Evolutionary conservation across 1,140 invertebrate species (phyloP).

Genomic region (Ceratina calcarata): DNA sequence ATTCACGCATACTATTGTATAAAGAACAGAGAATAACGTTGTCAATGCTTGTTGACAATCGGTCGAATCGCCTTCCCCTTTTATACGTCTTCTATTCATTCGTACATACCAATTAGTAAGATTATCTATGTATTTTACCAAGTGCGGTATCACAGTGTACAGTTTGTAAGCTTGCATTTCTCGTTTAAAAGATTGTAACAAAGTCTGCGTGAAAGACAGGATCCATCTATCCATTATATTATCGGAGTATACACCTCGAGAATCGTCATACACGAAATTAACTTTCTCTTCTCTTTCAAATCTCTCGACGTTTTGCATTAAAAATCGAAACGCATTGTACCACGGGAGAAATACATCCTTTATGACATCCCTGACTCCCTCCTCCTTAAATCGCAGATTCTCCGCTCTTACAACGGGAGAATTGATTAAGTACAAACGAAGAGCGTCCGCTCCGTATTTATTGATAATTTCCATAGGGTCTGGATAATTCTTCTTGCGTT

Average conservation of each 20-base stretch:
- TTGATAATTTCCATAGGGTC: constrained; percentile 95
- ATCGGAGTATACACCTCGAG: constrained; percentile 76
- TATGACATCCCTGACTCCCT: constrained; percentile 96
- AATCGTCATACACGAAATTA: constrained; percentile 85
- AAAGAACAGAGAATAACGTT: constrained; percentile 93
- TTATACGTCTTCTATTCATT: constrained; percentile 96
- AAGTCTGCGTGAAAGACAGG: constrained; percentile 95
- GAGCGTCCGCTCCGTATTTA: constrained; percentile 98
- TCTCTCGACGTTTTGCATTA: constrained; percentile 95
- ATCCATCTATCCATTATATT: constrained; percentile 99
- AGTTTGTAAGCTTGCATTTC: constrained; percentile 97
- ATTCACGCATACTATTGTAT: constrained; percentile 95
- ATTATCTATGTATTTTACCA: constrained; percentile 98
- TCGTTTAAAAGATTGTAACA: constrained; percentile 92
- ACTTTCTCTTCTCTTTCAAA: constrained; percentile 87
- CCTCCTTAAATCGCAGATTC: constrained; percentile 97
- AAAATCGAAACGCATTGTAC: constrained; percentile 98
- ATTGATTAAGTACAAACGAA: constrained; percentile 98
- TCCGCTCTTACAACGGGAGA: constrained; percentile 99
- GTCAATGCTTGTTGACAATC: constrained; percentile 93
- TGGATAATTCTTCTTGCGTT: constrained; percentile 99
- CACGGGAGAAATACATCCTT: constrained; percentile 99
- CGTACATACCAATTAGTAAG: constrained; percentile 99
- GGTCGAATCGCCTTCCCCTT: constrained; percentile 88
- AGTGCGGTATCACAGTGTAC: constrained; percentile 96